Evolutionary conservation across 2,888 invertebrate species (phyloP).

Genomic region (Calameuta filiformis): DNA sequence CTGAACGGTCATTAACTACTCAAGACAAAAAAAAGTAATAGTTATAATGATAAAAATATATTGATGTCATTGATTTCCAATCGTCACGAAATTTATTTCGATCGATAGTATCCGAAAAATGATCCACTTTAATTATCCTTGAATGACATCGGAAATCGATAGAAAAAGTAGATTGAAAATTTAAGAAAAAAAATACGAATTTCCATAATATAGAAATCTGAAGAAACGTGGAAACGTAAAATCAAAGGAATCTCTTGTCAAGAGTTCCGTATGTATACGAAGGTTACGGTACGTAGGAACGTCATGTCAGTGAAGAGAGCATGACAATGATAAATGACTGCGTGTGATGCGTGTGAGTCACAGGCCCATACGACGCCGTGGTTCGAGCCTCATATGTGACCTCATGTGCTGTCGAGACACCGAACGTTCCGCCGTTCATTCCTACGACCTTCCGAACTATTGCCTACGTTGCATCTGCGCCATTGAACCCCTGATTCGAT

Average conservation of each 20-base stretch:
- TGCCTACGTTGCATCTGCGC: conserved; percentile 61
- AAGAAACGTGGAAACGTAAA: conserved; percentile 20
- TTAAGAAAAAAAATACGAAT: conserved; percentile 6
- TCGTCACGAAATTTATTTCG: neutral
- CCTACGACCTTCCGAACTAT: conserved; percentile 43
- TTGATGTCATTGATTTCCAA: neutral
- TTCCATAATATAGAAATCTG: neutral
- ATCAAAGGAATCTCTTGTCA: conserved; percentile 32
- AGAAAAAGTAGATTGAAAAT: neutral
- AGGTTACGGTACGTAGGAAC: conserved; percentile 33
- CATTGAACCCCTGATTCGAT: conserved; percentile 45
- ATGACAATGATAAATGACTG: conserved; percentile 66
- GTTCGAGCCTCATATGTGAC: conserved; percentile 56
- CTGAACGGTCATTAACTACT: neutral
- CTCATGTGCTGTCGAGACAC: conserved; percentile 47
- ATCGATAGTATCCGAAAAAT: neutral
- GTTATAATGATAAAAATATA: neutral
- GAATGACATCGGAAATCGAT: neutral
- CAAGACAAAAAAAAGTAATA: neutral
- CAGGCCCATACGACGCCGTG: conserved; percentile 59
- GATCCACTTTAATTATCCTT: neutral
- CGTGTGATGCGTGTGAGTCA: conserved; percentile 62
- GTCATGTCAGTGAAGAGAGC: conserved; percentile 56
- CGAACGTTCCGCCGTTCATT: conserved; percentile 29
- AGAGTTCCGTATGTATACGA: conserved; percentile 30